Percentiles rank a stretch among this genome's conserved stretches.
phyloP scores from a whole-genome alignment of 2,113 vertebrate genomes.

The Regulus satrapa region DNA sequence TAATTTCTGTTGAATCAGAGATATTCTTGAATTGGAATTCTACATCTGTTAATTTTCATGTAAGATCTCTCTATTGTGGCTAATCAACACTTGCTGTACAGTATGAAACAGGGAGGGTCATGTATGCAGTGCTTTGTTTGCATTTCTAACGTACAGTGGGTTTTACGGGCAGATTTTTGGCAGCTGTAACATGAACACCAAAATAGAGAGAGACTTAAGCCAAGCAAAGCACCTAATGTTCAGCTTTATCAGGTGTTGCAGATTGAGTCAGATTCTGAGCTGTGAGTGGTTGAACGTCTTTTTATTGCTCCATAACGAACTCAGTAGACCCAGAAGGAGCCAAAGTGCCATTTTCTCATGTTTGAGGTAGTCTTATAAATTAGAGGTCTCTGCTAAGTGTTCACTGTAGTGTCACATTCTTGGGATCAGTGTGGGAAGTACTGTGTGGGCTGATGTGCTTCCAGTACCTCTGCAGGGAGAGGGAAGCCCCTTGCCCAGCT shows the following conservation, averaged over 20 bases:
- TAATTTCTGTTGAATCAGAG: neutral
- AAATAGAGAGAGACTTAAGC: neutral
- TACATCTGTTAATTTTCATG: neutral
- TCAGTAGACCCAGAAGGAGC: slow-evolving; percentile 30
- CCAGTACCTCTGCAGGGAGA: neutral
- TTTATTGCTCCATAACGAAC: slow-evolving; percentile 24
- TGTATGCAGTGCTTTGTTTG: neutral
- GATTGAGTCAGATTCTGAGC: slow-evolving; percentile 21
- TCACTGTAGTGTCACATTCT: neutral
- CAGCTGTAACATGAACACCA: neutral
- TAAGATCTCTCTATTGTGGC: neutral
- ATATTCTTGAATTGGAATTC: neutral
- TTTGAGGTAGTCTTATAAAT: slow-evolving; percentile 17
- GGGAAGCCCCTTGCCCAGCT: neutral
- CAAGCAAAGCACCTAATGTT: slow-evolving; percentile 1
- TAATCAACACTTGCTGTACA: neutral
- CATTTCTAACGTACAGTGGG: neutral
- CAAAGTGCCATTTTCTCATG: neutral
- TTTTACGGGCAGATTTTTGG: neutral
- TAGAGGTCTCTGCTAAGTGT: neutral
- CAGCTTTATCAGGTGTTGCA: slow-evolving; percentile 11
- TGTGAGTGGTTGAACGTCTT: neutral
- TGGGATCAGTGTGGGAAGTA: neutral
- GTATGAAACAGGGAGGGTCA: neutral
- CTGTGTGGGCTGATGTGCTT: neutral